Conservation (phyloP, 2,888 invertebrate species). For the Lottia scabra region DNA sequence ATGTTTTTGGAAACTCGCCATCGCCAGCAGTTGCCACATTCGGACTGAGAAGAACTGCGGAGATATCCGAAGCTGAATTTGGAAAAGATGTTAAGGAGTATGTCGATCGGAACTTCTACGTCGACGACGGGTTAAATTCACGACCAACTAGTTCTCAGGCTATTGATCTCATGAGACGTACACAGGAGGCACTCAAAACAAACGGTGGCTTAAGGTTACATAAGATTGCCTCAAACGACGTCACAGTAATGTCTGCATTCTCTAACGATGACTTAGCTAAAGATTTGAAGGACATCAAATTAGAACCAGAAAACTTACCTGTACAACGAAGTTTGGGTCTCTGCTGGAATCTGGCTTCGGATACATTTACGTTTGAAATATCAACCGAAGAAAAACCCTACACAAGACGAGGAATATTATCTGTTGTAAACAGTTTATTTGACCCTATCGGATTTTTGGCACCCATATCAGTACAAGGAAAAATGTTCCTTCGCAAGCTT, state of each 20-base stretch:
- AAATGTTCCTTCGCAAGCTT: neutral
- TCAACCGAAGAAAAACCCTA: constrained; percentile 5
- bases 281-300: constrained; percentile 14
- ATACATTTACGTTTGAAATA: neutral
- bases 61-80: neutral
- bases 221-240: constrained; percentile 34
- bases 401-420: constrained; percentile 17
- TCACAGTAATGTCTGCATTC: constrained; percentile 20
- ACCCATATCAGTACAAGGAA: constrained; percentile 12
- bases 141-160: constrained; percentile 20
- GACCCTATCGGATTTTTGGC: constrained; percentile 20
- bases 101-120: constrained; percentile 34
- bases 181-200: constrained; percentile 23
- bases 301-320: neutral
- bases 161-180: constrained; percentile 28
- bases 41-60: constrained; percentile 24
- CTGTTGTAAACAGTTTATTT: constrained; percentile 17
- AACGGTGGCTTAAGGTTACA: constrained; percentile 30
- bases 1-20: constrained; percentile 39
- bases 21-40: constrained; percentile 37
- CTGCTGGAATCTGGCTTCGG: constrained; percentile 4
- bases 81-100: constrained; percentile 27
- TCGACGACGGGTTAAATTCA: constrained; percentile 36
- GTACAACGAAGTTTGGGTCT: constrained; percentile 12
- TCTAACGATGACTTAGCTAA: constrained; percentile 18